Base-by-base conservation (phyloP, 1,140 invertebrate species). In the Belonocnema kinseyi region DNA sequence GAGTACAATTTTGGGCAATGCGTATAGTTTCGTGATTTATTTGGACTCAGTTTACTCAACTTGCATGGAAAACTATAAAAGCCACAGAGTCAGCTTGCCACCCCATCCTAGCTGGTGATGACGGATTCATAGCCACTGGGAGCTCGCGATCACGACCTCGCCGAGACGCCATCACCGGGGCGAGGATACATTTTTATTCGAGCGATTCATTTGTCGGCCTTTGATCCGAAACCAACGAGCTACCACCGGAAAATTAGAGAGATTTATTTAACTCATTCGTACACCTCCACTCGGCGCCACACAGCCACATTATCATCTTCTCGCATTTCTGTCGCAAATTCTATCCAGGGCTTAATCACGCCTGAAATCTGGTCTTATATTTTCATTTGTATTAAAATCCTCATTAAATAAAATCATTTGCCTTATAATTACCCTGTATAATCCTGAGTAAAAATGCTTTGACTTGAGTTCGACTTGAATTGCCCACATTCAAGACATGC, bases 41-140 rank as follows among this genome's bases (percentile, higher is more conserved):
- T 66, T 66, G 26, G 58, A 66, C 16, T 40, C 33, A 33, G 33
- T 66, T 66, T 66, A 40, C 19, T 33, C 33, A 0, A 40, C 6
- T 72, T 80, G 40, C 75, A 17, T 74, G 83, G 82, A 80, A 88
- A 87, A 85, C 82, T 88, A 86, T 88, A 86, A 87, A 87, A 87
- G 81, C 82, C 26, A 56, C 51, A 21, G 77, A 51, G 73, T 17
- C 71, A 85, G 75, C 77, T 53, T 61, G 51, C 52, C 72, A 17
- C 70, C 74, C 40, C 76, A 53, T 80, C 72, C 83, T 82, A 77
- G 33, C 72, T 50, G 70, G 74, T 83, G 90, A 86, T 89, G 90
- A 90, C 85, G 85, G 88, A 90, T 91, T 91, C 87, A 91, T 86
- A 70, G 79, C 72, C 73, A 78, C 78, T 85, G 81, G 84, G 83